Percentiles rank a stretch among this genome's conserved stretches.
phyloP scores from a whole-genome alignment of 2,113 vertebrate species.

The Odocoileus virginianus region DNA sequence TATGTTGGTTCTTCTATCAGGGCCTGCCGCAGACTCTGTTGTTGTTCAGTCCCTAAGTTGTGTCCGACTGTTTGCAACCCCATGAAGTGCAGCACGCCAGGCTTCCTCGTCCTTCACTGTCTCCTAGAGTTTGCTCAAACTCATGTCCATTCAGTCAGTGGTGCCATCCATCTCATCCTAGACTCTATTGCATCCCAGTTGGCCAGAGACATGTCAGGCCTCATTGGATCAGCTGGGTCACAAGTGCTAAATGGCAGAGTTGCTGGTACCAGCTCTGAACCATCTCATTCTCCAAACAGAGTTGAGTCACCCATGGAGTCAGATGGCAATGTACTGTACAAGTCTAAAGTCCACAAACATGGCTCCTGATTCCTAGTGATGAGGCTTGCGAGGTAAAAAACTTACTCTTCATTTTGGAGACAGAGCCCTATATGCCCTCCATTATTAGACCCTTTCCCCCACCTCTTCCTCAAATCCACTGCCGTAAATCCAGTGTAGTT shows the following conservation, averaged over 20 bases:
- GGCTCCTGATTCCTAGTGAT: not conserved
- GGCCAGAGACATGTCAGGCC: not conserved
- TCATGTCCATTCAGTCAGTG: not conserved
- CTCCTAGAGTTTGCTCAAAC: not conserved
- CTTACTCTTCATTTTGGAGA: not conserved
- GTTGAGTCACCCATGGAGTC: not conserved
- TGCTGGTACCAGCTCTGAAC: not conserved
- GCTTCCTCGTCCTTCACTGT: not conserved
- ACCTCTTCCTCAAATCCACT: not conserved
- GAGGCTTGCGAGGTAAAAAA: not conserved
- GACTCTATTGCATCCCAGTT: not conserved
- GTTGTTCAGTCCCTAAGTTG: not conserved
- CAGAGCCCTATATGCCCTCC: not conserved
- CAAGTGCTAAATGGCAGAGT: not conserved
- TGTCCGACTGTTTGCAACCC: not conserved
- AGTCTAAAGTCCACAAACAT: not conserved
- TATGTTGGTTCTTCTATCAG: not conserved
- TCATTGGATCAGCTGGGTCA: not conserved
- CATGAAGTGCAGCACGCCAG: not conserved
- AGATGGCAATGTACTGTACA: not conserved
- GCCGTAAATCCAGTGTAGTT: not conserved
- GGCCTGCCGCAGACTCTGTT: not conserved
- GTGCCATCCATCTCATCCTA: not conserved
- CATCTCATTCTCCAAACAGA: not conserved
- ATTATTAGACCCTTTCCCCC: not conserved